These are phyloP conservation scores for Chlorodrepanis virens DNA, from an alignment of 2,113 vertebrate species.

Conservation along the genomic window DNA sequence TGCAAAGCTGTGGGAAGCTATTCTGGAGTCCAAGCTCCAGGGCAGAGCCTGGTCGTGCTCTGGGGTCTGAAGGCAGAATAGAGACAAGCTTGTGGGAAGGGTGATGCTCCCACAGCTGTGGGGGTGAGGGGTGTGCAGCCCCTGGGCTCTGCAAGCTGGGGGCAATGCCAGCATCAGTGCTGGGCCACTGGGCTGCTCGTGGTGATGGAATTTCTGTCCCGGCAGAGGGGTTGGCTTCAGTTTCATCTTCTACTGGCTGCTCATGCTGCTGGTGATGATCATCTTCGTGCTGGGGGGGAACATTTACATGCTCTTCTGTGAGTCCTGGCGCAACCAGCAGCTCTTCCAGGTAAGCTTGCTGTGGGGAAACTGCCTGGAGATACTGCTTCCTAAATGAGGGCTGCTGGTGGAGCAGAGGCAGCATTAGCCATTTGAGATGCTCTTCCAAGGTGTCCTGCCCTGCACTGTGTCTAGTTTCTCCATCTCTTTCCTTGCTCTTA, in stretches of 20 bases:
- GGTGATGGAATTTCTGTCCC: background rate
- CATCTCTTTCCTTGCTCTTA: conserved; percentile 13
- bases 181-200: accelerated
- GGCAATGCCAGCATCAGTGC: background rate
- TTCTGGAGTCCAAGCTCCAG: background rate
- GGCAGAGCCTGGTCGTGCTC: accelerated
- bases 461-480: background rate
- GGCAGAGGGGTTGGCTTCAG: conserved; percentile 83
- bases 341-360: conserved; percentile 75
- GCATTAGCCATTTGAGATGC: background rate
- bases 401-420: background rate
- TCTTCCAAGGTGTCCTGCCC: background rate
- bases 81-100: background rate
- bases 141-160: background rate
- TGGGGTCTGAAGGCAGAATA: background rate
- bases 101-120: background rate
- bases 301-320: conserved; percentile 74
- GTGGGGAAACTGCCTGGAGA: background rate
- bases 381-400: background rate
- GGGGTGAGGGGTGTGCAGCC: background rate
- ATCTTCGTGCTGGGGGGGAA: conserved; percentile 81
- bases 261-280: conserved; percentile 81
- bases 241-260: conserved; percentile 87
- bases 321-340: conserved; percentile 73
- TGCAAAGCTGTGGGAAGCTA: background rate